Base-by-base conservation (phyloP, 1,140 invertebrate genomes). In the Eueides isabella region DNA sequence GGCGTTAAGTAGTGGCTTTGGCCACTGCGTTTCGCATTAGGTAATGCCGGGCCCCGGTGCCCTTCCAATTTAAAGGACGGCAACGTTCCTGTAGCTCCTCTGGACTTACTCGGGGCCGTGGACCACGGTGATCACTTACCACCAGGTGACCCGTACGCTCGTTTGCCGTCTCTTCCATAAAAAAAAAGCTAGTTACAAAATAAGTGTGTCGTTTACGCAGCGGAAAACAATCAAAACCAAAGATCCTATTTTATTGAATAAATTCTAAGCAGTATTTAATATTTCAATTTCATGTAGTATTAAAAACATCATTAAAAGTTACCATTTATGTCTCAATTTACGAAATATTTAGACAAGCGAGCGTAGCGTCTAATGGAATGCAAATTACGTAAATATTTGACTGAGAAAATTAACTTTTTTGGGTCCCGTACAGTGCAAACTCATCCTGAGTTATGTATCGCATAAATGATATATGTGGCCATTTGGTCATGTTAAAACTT, bases 301-400 rank as follows among this genome's bases (percentile, higher is more conserved):
- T 72, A 26, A 72, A 68, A 75, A 76, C 30, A 44, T 70, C 64
- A 74, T 69, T 61, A 69, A 61, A 41, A 23, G 64, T 73, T 76
- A 79, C 74, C 76, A 77, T 77, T 71, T 77, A 73, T 35, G 35
- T 74, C 30, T 74, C 66, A 35, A 74, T 74, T 74, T 14, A 28
- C 35, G 71, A 76, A 76, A 73, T 73, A 79, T 79, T 79, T 69
- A 76, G 71, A 76, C 70, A 64, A 67, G 74, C 67, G 73, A 71
- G 74, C 44, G 77, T 77, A 68, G 72, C 79, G 74, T 75, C 76
- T 81, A 84, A 84, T 82, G 82, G 78, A 80, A 84, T 84, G 78
- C 80, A 84, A 80, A 84, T 84, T 71, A 74, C 68, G 71, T 74
- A 80, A 82, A 84, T 84, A 84, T 84, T 84, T 82, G 74, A 64